These are phyloP conservation scores for Strongylocentrotus purpuratus DNA, from an alignment of 35 echinoderm and acorn worm species.

Conservation along the genomic window DNA sequence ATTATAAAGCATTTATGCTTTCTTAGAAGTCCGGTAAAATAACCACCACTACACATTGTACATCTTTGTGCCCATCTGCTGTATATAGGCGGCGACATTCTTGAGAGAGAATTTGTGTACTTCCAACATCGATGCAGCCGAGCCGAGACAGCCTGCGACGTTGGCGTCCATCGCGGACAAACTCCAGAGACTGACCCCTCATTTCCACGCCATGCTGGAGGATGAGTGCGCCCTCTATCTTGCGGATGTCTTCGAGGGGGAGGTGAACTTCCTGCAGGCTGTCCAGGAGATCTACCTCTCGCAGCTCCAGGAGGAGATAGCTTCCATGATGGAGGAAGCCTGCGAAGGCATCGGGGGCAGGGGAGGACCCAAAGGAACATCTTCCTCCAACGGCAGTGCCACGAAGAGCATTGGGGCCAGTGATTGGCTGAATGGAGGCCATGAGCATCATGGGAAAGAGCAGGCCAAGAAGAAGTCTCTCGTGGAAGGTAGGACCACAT, in stretches of 20 bases:
- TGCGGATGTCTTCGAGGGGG: constrained; percentile 68
- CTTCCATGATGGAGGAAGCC: constrained; percentile 46
- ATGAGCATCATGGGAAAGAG: constrained; percentile 16
- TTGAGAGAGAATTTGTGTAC: background rate
- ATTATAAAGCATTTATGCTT: no score
- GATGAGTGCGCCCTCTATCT: constrained; percentile 73
- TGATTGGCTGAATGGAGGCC: constrained; percentile 45
- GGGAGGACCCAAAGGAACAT: background rate
- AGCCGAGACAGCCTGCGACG: constrained; percentile 29
- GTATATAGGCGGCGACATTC: background rate
- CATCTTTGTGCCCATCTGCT: background rate
- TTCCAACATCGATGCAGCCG: background rate
- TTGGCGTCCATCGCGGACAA: constrained; percentile 36
- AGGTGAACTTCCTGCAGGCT: constrained; percentile 61
- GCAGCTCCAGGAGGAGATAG: constrained; percentile 61
- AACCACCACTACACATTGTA: no score
- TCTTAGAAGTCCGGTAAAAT: no score
- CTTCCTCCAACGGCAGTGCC: constrained; percentile 53
- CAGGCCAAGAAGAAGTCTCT: background rate
- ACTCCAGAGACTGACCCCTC: constrained; percentile 30
- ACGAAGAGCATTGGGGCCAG: constrained; percentile 41
- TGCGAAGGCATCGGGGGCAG: constrained; percentile 44
- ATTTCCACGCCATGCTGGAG: constrained; percentile 63
- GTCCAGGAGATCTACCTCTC: constrained; percentile 73
- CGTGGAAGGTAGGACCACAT: background rate